These are phyloP conservation scores for Lycia hirtaria DNA, from an alignment of 2,888 invertebrate species.

Conservation along the genomic window DNA sequence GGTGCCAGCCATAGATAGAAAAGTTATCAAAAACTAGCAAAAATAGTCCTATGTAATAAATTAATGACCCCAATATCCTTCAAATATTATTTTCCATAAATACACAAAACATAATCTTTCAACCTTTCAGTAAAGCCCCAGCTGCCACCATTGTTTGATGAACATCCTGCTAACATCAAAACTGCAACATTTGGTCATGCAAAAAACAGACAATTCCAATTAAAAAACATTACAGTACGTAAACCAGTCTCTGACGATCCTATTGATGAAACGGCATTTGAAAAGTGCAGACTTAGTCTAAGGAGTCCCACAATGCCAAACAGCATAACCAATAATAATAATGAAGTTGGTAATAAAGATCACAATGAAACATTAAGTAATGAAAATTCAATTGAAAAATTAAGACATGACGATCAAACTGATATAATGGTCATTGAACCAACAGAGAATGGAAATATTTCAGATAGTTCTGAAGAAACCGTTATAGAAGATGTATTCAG, in stretches of 20 bases:
- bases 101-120: background rate
- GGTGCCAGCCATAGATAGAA: too few species aligned
- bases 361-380: background rate
- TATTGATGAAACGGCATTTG: constrained; percentile 66
- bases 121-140: constrained; percentile 10
- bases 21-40: too few species aligned
- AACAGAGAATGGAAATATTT: constrained; percentile 24
- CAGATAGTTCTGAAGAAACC: constrained; percentile 27
- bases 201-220: constrained; percentile 31
- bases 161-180: constrained; percentile 11
- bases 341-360: too few species aligned
- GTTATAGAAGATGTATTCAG: constrained; percentile 17
- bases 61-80: too few species aligned
- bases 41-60: too few species aligned
- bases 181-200: constrained; percentile 17
- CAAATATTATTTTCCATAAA: background rate
- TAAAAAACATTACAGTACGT: constrained; percentile 41
- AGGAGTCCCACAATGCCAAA: constrained; percentile 53
- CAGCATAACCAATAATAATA: constrained; percentile 36
- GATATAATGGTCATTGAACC: constrained; percentile 44
- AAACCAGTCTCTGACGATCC: constrained; percentile 65
- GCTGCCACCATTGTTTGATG: background rate
- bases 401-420: constrained; percentile 32
- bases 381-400: background rate
- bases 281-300: constrained; percentile 74